Conservation (phyloP, 2,797 vertebrate genomes). For the Peromyscus aztecus region DNA sequence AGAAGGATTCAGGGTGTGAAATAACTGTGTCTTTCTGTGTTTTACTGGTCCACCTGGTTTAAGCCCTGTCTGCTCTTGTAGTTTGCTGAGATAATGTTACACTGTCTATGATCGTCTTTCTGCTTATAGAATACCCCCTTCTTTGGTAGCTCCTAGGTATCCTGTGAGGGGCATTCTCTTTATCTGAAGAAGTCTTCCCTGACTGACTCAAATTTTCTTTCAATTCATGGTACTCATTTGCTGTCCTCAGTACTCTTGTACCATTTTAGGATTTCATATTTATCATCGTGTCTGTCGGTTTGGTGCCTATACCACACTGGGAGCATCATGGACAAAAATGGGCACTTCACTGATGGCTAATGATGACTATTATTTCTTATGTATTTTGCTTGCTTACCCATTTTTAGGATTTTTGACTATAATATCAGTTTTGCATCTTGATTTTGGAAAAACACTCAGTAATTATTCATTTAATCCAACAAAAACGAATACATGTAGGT, state of each 20-base stretch:
- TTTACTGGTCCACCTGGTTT: neutral
- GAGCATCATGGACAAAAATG: neutral
- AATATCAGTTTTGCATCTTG: neutral
- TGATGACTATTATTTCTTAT: neutral
- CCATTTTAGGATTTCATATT: neutral
- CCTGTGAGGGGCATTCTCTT: neutral
- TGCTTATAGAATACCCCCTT: rapidly evolving
- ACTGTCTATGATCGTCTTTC: neutral
- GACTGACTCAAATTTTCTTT: neutral
- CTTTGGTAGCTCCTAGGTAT: neutral
- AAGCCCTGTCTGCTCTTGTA: neutral
- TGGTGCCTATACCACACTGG: neutral
- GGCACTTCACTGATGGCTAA: rapidly evolving
- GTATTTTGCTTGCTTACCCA: neutral
- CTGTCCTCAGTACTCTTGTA: neutral
- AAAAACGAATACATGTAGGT: neutral
- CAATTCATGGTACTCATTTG: neutral
- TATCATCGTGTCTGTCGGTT: neutral
- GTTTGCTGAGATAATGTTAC: neutral
- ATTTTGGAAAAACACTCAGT: neutral
- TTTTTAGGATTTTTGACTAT: neutral
- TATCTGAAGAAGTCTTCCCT: neutral
- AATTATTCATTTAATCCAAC: neutral
- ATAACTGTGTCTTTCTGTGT: neutral
- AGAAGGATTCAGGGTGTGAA: neutral